Evolutionary conservation across 2,888 invertebrate species (phyloP), one percentile per base, ranked within the genome.

Genomic region (Dilophus febrilis): DNA sequence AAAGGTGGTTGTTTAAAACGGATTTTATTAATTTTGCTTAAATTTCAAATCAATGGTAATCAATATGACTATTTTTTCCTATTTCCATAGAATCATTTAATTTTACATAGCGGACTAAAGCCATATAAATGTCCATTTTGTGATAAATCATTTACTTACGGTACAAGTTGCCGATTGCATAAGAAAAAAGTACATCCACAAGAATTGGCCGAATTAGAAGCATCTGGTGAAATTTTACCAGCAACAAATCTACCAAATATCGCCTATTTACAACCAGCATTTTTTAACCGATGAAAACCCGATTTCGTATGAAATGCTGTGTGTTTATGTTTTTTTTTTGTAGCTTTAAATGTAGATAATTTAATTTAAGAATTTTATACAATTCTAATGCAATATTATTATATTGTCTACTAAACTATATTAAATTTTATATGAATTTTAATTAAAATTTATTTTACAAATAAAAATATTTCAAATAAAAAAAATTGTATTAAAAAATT

Each of bases 61-160:
- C 34, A 18, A 37, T 22, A n/a, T 13, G 28, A 13, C n/a, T n/a
- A 11, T 28, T 1, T 45, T 61, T 0, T 61, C 0, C 59, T 28
- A 14, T 1, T 45, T 61, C 0, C 59, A n/a, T 59, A 62, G 43
- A 55, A 58, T 38, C 62, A 63, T 47, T 48, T 63, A 1, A 61
- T 63, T n/a, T 44, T 61, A 7, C 62, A 63, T 38, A 56, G 59
- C 0, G 63, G 62, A 2, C 48, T 63, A 13, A 46, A 59, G 14
- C 62, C 62, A 1, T 63, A 63, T 32, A 53, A 53, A 12, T 63
- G 62, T 36, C 58, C 58, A 34, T 63, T 62, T 42, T 63, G 62
- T 42, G 56, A 53, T 6, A 55, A 54, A 40, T 53, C 58, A 3
- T 63, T 63, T 44, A 54, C 62, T 1, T 61, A 62, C 40, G 63